Base-by-base conservation (phyloP, 2,888 invertebrate species). In the Gasteruption jaculator region DNA sequence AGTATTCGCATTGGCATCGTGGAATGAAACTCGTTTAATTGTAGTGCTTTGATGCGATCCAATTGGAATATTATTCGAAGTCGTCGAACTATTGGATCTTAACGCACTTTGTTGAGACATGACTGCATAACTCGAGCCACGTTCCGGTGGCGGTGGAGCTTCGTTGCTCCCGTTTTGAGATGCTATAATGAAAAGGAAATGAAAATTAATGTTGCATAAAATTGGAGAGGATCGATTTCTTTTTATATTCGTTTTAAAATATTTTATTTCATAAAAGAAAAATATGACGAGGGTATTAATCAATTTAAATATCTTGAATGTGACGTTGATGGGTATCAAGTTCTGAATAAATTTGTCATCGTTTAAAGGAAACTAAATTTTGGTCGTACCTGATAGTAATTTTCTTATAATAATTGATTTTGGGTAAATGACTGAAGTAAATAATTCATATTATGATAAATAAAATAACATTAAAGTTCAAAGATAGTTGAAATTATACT, bases 61-160 rank as follows among this genome's bases (percentile, higher is more conserved):
- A 44, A 58, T 54, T 26, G 62, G 50, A 47, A 59, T 58, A 31
- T 39, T 51, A 49, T 60, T 65, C 38, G 73, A 59, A 47, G 69
- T 59, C 49, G 71, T 67, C 24, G 69, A 63, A 33, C 52, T 64
- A 40, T 69, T 71, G 6, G 72, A 71, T 40, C 73, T 57, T 52
- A 74, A 56, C 48, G 73, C 74, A 64, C 75, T 72, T 67, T 77
- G 71, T 58, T 85, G 86, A 6, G 82, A 83, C 87, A 91, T 89
- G 19, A 88, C 82, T 3, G 87, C 82, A 70, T 89, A 93, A 27
- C 91, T 91, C 18, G 91, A 91, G 43, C 89, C 90, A 48, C 92
- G 80, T 68, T 91, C 89, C 3, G 92, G 92, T 15, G 91, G 91
- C 30, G 85, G 80, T 1, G 89, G 85, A 37, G 85, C 79, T 11